A percentile compares a stretch with the other conserved stretches of the same genome.
These are phyloP conservation scores for Bubo scandiacus DNA, from an alignment of 2,113 vertebrate species.

Conservation along the genomic window DNA sequence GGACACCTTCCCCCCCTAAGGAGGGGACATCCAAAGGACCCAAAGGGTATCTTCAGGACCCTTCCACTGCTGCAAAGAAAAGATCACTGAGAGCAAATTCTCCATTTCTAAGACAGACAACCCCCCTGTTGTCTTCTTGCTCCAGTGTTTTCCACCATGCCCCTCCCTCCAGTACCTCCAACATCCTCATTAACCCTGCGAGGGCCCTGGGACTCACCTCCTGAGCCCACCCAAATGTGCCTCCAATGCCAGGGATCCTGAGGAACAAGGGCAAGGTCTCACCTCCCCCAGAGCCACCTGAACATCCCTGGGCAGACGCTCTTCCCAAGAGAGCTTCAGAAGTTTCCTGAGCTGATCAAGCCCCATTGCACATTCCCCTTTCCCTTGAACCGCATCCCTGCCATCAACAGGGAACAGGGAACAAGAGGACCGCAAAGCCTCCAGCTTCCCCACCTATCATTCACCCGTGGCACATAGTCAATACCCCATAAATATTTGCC, in stretches of 20 bases:
- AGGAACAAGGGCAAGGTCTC: neutral
- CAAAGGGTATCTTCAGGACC: neutral
- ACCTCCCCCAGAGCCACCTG: neutral
- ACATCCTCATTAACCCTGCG: neutral
- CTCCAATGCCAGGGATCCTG: neutral
- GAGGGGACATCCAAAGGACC: neutral
- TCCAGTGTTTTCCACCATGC: neutral
- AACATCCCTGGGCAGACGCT: neutral
- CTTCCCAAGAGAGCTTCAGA: neutral
- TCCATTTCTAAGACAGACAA: neutral
- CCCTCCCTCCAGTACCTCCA: neutral
- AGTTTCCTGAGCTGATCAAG: neutral
- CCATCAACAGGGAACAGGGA: accelerated
- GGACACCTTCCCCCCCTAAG: neutral
- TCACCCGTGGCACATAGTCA: neutral
- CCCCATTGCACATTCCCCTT: accelerated
- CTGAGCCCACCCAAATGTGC: neutral
- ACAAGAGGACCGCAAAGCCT: neutral
- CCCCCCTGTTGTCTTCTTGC: neutral
- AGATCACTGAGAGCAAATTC: neutral
- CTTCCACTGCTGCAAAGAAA: neutral
- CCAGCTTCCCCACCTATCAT: neutral
- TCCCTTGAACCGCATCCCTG: neutral
- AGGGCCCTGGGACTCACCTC: neutral
- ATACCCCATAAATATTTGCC: neutral